phyloP scores from a whole-genome alignment of 2,888 invertebrate species.

The Platycheirus albimanus region DNA sequence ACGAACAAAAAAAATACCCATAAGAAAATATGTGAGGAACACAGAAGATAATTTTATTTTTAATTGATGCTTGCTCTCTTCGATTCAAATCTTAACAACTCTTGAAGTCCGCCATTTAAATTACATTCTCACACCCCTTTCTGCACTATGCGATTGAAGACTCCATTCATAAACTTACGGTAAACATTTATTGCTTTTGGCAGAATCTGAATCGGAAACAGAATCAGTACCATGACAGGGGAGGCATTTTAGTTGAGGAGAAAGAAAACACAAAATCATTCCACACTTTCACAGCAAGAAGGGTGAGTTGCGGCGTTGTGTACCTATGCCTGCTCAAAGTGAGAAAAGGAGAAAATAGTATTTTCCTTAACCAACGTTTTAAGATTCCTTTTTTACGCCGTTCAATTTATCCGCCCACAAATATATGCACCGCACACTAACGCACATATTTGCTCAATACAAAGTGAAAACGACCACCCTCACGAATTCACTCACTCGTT shows the following conservation, averaged over 20 bases:
- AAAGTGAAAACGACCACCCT: background rate
- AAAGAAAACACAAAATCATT: background rate
- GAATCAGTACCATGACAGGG: constrained; percentile 20
- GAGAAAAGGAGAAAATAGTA: constrained; percentile 65
- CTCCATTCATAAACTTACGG: constrained; percentile 46
- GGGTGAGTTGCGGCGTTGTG: background rate
- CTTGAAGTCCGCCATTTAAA: constrained; percentile 62
- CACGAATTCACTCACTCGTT: constrained; percentile 32
- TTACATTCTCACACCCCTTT: constrained; percentile 29
- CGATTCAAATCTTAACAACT: constrained; percentile 44
- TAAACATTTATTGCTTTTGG: constrained; percentile 2
- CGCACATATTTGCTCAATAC: too few relatives aligned
- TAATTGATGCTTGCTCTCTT: constrained; percentile 35
- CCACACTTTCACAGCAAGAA: background rate
- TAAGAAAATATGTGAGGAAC: background rate
- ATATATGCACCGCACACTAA: constrained; percentile 56
- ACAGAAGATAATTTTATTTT: constrained; percentile 21
- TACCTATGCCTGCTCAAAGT: constrained; percentile 18
- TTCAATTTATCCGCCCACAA: constrained; percentile 72
- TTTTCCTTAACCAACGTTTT: constrained; percentile 59
- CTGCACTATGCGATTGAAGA: constrained; percentile 54
- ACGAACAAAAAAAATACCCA: background rate
- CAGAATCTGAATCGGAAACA: background rate
- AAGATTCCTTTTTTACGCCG: constrained; percentile 57
- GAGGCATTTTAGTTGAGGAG: constrained; percentile 19